Base-by-base conservation (phyloP, 92 coral and sea anemone genomes). In the Hydrozoanthus gracilis region DNA sequence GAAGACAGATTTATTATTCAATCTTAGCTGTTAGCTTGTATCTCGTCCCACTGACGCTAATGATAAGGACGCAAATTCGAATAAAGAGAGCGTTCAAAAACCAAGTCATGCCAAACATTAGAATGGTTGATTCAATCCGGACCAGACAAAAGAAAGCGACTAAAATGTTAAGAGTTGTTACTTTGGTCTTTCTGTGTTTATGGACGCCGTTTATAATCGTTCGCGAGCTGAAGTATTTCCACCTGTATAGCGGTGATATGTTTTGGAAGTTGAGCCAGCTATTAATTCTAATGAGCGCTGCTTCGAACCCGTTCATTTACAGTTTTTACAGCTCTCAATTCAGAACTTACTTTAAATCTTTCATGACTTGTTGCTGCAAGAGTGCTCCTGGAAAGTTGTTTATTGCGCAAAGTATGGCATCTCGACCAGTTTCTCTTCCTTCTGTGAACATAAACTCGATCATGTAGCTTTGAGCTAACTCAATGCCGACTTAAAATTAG, bases 301-400 rank as follows among this genome's bases (percentile, higher is more conserved):
- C 95, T 6, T 70, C 98, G 15, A 94, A 94, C 82, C 98, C 98
- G 0, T 94, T 92, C 84, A 87, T 94, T 7, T 94, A 94, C 83
- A 88, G 94, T 52, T 92, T 91, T 50, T 94, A 94, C 89, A 92
- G 95, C 77, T 77, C 90, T 14, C 95, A 90, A 12, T 92, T 92
- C 44, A 76, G 98, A 46, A 75, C 68, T 20, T 91, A 68, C 76
- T 55, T 94, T 7, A 94, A 94, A 87, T 88, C 91, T 54, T 52
- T 94, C 16, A 15, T 94, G 11, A 91, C 83, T 3, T 94, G 98
- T 84, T 64, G 91, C 60, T 94, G 89, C 82, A 74, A 79, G 4
- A 51, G 80, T 15, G 44, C 64, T 7, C 12, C 74, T 6, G 18
- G 15, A 73, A 51, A 27, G 17, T 64, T 60, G 3, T 7, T n/a